Conservation (phyloP, 2,888 invertebrate species). For the Quadroppia sp. region DNA sequence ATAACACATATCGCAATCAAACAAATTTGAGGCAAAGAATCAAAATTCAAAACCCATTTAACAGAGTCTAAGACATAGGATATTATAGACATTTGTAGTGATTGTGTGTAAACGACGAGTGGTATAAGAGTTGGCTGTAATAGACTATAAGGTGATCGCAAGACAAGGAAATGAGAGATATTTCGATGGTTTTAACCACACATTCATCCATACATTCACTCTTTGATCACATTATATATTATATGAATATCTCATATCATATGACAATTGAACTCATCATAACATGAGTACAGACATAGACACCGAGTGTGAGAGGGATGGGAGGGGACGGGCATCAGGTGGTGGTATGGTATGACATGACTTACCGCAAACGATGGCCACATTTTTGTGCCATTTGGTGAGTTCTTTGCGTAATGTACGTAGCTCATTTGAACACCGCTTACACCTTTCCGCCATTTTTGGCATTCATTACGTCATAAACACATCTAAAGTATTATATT, state of each 20-base stretch:
- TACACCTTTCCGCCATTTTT: conserved; percentile 47
- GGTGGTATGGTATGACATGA: too few relatives aligned
- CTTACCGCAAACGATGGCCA: conserved; percentile 46
- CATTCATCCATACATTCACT: too few relatives aligned
- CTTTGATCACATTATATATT: too few relatives aligned
- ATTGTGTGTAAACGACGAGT: background rate
- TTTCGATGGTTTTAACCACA: too few relatives aligned
- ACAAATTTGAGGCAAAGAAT: background rate
- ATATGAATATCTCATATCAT: too few relatives aligned
- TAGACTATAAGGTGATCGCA: too few relatives aligned
- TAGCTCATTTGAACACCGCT: conserved; percentile 46
- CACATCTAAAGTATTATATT: background rate
- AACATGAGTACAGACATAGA: background rate
- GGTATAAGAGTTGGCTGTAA: background rate
- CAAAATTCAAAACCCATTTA: background rate
- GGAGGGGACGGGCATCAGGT: too few relatives aligned
- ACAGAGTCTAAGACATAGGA: conserved; percentile 8
- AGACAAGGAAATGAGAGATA: too few relatives aligned
- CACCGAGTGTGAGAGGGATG: background rate
- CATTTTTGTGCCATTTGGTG: conserved; percentile 47
- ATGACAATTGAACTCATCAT: too few relatives aligned
- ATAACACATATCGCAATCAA: too few relatives aligned
- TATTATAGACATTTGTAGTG: background rate
- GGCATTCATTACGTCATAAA: conserved; percentile 25
- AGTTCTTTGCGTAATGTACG: conserved; percentile 46